Conservation (phyloP, 2,888 invertebrate genomes). For the Fabriciana adippe region DNA sequence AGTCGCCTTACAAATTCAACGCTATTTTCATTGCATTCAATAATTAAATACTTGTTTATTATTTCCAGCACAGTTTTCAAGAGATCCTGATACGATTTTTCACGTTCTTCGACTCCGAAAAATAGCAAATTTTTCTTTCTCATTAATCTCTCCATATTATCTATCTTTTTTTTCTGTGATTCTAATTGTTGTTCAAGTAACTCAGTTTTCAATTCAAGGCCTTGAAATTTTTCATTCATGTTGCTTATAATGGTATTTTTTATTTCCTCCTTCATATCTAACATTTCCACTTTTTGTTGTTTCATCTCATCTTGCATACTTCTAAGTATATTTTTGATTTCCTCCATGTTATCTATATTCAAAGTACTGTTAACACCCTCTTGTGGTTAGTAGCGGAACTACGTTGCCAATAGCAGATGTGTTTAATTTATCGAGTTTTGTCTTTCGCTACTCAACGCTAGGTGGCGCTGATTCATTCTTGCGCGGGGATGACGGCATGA, state of each 20-base stretch:
- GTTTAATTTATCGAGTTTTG: too few relatives aligned
- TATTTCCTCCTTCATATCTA: constrained; percentile 21
- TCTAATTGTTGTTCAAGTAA: constrained; percentile 21
- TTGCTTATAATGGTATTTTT: constrained; percentile 19
- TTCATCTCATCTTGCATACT: constrained; percentile 31
- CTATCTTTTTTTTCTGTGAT: constrained; percentile 16
- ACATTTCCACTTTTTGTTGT: constrained; percentile 19
- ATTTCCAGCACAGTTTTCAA: constrained; percentile 24
- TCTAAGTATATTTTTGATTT: too few relatives aligned
- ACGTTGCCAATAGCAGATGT: too few relatives aligned
- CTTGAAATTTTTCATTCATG: constrained; percentile 6
- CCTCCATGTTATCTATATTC: too few relatives aligned
- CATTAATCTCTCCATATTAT: constrained; percentile 17
- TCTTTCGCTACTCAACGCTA: too few relatives aligned
- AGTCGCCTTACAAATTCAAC: too few relatives aligned
- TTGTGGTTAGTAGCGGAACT: too few relatives aligned
- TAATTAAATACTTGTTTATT: constrained; percentile 37
- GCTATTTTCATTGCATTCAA: constrained; percentile 34
- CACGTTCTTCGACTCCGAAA: constrained; percentile 27
- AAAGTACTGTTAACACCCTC: too few relatives aligned
- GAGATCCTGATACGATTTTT: constrained; percentile 20
- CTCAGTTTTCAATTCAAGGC: constrained; percentile 11
- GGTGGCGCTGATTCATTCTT: too few relatives aligned
- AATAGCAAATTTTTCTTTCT: constrained; percentile 23
- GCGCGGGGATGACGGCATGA: too few relatives aligned